Conservation (phyloP, 35 echinoderm and acorn worm genomes). For the Acanthaster planci region DNA sequence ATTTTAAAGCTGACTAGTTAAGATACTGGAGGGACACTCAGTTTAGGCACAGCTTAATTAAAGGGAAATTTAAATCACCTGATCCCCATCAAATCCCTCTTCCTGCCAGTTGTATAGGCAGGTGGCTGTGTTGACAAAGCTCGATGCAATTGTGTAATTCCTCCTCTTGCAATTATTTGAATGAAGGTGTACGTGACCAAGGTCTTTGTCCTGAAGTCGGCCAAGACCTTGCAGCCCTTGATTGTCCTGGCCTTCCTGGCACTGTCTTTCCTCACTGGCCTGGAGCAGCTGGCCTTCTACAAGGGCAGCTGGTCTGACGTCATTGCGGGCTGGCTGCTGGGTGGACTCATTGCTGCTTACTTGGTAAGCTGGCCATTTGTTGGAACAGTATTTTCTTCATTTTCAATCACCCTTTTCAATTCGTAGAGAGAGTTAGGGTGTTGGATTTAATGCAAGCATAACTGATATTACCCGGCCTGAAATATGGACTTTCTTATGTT, state of each 20-base stretch:
- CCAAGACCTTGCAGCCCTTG: conserved; percentile 61
- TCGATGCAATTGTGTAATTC: too few species aligned
- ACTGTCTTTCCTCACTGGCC: conserved; percentile 69
- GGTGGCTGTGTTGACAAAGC: too few species aligned
- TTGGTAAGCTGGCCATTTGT: conserved; percentile 60
- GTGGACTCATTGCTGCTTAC: conserved; percentile 54
- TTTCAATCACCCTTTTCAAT: too few species aligned
- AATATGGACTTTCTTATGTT: too few species aligned
- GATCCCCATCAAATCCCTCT: not conserved
- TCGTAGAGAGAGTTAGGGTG: too few species aligned
- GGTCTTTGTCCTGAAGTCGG: conserved; percentile 56
- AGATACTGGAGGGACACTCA: too few species aligned
- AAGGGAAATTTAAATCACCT: not conserved
- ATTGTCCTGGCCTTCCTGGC: conserved; percentile 48
- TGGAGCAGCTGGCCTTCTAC: conserved; percentile 58
- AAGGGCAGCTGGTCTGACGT: conserved; percentile 77
- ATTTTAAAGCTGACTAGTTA: too few species aligned
- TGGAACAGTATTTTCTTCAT: too few species aligned
- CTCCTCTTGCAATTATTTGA: not conserved
- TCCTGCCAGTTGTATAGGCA: too few species aligned
- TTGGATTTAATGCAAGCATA: too few species aligned
- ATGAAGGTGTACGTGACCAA: conserved; percentile 50
- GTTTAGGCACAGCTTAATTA: not conserved
- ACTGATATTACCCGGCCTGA: too few species aligned
- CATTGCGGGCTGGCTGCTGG: conserved; percentile 80